Percentiles rank a stretch among this genome's conserved stretches.
These are phyloP conservation scores for Sialia sialis DNA, from an alignment of 2,113 vertebrate species.

Conservation along the genomic window DNA sequence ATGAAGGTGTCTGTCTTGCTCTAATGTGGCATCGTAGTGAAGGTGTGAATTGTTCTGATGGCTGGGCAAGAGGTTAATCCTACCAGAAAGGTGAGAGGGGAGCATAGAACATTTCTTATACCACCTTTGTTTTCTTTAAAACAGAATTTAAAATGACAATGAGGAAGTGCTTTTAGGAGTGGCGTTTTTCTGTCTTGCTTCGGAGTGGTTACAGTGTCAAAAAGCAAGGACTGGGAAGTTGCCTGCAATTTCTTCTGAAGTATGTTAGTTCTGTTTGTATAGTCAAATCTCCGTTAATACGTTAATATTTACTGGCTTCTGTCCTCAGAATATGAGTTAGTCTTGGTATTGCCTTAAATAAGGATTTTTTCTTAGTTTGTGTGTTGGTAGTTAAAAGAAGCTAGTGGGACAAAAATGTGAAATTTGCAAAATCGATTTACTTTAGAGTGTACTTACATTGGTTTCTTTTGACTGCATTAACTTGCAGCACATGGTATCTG, in stretches of 20 bases:
- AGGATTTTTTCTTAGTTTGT: background rate
- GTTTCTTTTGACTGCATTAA: background rate
- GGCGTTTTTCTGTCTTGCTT: background rate
- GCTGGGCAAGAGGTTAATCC: conserved; percentile 15
- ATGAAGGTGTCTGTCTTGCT: background rate
- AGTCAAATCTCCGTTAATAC: background rate
- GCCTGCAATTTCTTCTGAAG: background rate
- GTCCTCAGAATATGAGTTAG: background rate
- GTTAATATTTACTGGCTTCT: background rate
- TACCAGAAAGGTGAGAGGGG: background rate
- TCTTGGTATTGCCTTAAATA: background rate
- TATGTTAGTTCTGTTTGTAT: background rate
- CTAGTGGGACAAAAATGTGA: background rate
- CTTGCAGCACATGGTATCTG: background rate
- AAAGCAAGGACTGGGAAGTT: background rate
- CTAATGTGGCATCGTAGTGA: background rate
- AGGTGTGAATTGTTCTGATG: conserved; percentile 31
- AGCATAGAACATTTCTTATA: background rate
- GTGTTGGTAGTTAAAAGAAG: background rate
- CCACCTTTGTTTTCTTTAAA: background rate
- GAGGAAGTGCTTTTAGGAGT: background rate
- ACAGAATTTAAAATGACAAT: conserved; percentile 1
- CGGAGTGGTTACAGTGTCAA: background rate
- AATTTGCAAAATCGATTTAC: background rate
- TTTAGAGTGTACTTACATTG: background rate